phyloP scores from a whole-genome alignment of 2,888 invertebrate genomes.

The Baccha elongata region DNA sequence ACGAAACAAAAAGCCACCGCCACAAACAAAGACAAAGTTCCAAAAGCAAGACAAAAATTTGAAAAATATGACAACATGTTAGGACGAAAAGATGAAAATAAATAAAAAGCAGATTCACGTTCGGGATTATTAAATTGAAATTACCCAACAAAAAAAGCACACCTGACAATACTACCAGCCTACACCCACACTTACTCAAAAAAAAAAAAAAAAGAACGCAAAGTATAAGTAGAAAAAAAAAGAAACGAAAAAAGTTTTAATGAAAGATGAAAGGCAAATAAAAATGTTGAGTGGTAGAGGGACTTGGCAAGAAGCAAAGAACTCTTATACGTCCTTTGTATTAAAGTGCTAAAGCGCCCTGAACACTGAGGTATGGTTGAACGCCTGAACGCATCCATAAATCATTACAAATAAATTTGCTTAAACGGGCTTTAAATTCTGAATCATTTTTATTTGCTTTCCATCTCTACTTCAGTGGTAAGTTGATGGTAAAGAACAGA shows the following conservation, averaged over 20 bases:
- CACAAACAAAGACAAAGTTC: slow-evolving; percentile 9
- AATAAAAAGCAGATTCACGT: slow-evolving; percentile 50
- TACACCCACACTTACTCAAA: slow-evolving; percentile 3
- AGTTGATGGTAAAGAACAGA: no score
- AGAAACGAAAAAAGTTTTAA: slow-evolving; percentile 17
- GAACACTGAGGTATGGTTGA: slow-evolving; percentile 13
- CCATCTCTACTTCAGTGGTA: slow-evolving; percentile 1
- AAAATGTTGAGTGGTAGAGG: slow-evolving; percentile 31
- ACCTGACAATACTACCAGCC: slow-evolving; percentile 58
- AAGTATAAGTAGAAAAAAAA: slow-evolving; percentile 36
- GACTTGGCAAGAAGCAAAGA: not conserved
- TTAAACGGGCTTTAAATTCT: slow-evolving; percentile 64
- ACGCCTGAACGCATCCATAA: slow-evolving; percentile 57
- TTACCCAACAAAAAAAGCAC: slow-evolving; percentile 54
- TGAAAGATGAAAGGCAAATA: slow-evolving; percentile 53
- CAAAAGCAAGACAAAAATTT: not conserved
- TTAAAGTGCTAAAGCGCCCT: slow-evolving; percentile 49
- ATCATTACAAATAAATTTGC: slow-evolving; percentile 63
- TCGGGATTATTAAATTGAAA: slow-evolving; percentile 71
- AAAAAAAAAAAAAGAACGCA: not conserved
- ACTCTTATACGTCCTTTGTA: slow-evolving; percentile 31
- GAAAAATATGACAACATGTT: slow-evolving; percentile 41
- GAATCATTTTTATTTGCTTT: slow-evolving; percentile 53
- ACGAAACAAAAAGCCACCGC: no score
- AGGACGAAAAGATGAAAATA: slow-evolving; percentile 28